phyloP scores from a whole-genome alignment of 2,113 vertebrate genomes.

The Rhinopomastus cyanomelas region DNA sequence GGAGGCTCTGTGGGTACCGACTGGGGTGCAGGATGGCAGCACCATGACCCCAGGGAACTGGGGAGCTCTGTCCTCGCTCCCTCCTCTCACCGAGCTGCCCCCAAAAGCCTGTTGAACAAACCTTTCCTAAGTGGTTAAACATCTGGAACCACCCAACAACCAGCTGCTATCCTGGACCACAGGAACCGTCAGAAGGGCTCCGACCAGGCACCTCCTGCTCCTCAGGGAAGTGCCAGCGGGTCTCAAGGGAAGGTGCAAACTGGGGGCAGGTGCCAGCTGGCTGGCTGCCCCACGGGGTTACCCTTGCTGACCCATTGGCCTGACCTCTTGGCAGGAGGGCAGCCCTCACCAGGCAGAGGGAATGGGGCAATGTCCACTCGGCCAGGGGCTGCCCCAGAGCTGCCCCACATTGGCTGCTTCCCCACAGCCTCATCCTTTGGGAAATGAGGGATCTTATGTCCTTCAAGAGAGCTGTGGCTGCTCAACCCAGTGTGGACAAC shows the following conservation, averaged over 20 bases:
- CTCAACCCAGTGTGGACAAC: fast-evolving
- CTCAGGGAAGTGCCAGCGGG: background rate
- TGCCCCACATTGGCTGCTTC: background rate
- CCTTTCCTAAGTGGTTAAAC: background rate
- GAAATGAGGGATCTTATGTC: background rate
- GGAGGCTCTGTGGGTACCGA: background rate
- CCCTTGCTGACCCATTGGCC: background rate
- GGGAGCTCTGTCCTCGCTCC: background rate
- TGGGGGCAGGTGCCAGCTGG: fast-evolving
- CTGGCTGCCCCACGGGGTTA: background rate
- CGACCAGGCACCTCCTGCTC: background rate
- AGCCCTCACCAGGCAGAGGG: fast-evolving
- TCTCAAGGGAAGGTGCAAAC: background rate
- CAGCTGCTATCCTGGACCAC: background rate
- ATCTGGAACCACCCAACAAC: background rate
- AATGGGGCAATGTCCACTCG: fast-evolving
- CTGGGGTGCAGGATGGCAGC: background rate
- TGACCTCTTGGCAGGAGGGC: background rate
- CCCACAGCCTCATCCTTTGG: background rate
- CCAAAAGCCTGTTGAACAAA: background rate
- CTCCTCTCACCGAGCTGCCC: no score
- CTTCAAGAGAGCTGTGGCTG: background rate
- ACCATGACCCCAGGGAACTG: background rate
- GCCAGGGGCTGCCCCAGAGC: background rate
- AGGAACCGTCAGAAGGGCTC: background rate